These are phyloP conservation scores for Passer domesticus DNA, from an alignment of 2,113 vertebrate species.

Conservation along the genomic window DNA sequence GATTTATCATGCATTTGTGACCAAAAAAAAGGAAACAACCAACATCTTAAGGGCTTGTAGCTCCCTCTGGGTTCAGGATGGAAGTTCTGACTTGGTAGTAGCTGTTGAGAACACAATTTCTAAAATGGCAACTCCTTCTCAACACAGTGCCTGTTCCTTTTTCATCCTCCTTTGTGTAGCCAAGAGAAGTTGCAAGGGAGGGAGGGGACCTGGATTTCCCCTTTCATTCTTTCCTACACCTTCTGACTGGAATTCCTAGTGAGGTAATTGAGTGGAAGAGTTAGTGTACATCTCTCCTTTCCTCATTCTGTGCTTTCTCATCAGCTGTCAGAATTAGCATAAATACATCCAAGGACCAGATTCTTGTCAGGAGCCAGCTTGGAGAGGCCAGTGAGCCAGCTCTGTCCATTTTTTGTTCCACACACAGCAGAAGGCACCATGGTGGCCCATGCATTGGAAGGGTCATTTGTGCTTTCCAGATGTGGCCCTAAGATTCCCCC, in stretches of 20 bases:
- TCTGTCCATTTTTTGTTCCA: background rate
- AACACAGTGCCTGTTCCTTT: background rate
- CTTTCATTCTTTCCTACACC: background rate
- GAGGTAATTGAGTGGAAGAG: conserved; percentile 7
- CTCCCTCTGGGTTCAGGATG: background rate
- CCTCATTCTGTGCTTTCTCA: background rate
- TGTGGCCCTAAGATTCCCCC: background rate
- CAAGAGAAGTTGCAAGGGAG: background rate
- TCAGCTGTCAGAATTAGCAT: background rate
- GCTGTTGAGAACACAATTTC: background rate
- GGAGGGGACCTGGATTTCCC: background rate
- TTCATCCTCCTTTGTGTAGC: background rate
- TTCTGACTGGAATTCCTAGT: background rate
- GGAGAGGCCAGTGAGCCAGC: background rate
- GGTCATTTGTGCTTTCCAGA: conserved; percentile 1
- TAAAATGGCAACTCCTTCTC: background rate
- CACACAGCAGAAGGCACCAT: background rate
- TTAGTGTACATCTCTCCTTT: background rate
- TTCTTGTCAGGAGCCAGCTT: background rate
- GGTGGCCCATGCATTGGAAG: background rate
- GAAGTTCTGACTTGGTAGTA: background rate
- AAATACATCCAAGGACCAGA: background rate
- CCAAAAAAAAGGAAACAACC: background rate
- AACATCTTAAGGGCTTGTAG: background rate
- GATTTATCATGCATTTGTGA: background rate